Percentiles rank a stretch among this genome's conserved stretches.
phyloP scores from a whole-genome alignment of 2,888 invertebrate genomes.

The Ethmia dodecea region DNA sequence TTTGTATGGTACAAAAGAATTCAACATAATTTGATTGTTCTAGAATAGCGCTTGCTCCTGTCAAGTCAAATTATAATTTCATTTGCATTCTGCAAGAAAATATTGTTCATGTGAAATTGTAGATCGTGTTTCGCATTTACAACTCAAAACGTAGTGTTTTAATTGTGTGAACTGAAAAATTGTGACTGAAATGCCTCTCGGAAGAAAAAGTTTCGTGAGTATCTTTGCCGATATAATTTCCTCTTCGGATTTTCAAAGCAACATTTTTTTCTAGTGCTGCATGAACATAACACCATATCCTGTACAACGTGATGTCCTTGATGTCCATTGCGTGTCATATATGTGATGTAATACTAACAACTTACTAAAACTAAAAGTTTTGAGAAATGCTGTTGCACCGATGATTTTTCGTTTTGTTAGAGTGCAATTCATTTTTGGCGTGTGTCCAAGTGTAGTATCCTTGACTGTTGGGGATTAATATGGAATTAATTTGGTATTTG shows the following conservation, averaged over 20 bases:
- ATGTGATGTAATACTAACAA: conserved; percentile 39
- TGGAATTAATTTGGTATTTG: conserved; percentile 35
- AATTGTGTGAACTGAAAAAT: conserved; percentile 27
- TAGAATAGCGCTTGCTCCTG: conserved; percentile 38
- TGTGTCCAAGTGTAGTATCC: conserved; percentile 61
- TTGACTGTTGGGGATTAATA: conserved; percentile 53
- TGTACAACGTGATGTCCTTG: conserved; percentile 27
- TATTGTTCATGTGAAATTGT: conserved; percentile 29
- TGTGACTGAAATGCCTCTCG: conserved; percentile 64
- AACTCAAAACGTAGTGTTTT: conserved; percentile 15
- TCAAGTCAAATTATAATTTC: no score
- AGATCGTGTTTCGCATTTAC: conserved; percentile 16
- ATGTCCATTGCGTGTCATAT: conserved; percentile 21
- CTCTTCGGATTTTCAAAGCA: conserved; percentile 16
- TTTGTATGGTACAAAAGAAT: no score
- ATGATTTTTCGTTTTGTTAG: conserved; percentile 59
- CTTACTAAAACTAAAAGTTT: conserved; percentile 14
- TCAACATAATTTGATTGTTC: conserved; percentile 61
- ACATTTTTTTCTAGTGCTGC: conserved; percentile 19
- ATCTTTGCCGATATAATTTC: conserved; percentile 29
- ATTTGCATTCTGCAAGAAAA: conserved; percentile 27
- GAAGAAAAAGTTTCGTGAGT: conserved; percentile 67
- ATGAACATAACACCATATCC: conserved; percentile 29
- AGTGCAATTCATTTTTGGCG: conserved; percentile 63
- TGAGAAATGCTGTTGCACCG: conserved; percentile 42